Conservation (phyloP, 2,888 invertebrate genomes). For the Limenitis camilla region DNA sequence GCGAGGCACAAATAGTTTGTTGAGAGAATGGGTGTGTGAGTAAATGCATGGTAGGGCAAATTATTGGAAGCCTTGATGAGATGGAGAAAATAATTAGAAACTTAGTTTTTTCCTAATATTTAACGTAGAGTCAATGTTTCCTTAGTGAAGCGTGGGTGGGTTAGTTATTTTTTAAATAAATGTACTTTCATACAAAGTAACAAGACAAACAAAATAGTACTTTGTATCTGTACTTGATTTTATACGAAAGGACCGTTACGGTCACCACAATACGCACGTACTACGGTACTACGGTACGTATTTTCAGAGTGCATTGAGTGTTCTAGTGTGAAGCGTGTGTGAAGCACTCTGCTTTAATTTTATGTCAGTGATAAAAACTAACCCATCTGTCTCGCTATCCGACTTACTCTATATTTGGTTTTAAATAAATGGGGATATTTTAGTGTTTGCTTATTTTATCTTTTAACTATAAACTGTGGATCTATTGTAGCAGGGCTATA, state of each 20-base stretch:
- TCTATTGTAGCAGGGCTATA: no score
- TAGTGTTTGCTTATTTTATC: no score
- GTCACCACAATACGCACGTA: conserved; percentile 7
- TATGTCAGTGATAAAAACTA: conserved; percentile 13
- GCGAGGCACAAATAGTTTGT: no score
- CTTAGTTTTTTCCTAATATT: no score
- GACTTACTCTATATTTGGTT: no score
- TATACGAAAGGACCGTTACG: conserved; percentile 1
- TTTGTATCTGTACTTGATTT: conserved; percentile 1
- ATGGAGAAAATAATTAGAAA: no score
- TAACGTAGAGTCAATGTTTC: not conserved
- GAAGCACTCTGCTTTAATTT: conserved; percentile 16
- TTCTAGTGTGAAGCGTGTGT: conserved; percentile 16
- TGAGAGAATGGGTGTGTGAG: no score
- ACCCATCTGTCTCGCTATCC: not conserved
- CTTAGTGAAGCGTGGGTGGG: not conserved
- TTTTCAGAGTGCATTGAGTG: conserved; percentile 11
- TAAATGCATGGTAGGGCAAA: no score
- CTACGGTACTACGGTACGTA: no score
- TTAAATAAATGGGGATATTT: no score
- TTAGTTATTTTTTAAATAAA: not conserved
- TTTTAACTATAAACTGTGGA: no score
- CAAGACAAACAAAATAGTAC: conserved; percentile 6
- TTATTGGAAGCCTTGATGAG: no score
- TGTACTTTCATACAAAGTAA: conserved; percentile 5